Conservation (phyloP, 2,797 vertebrate species). For the Tragelaphus eurycerus region DNA sequence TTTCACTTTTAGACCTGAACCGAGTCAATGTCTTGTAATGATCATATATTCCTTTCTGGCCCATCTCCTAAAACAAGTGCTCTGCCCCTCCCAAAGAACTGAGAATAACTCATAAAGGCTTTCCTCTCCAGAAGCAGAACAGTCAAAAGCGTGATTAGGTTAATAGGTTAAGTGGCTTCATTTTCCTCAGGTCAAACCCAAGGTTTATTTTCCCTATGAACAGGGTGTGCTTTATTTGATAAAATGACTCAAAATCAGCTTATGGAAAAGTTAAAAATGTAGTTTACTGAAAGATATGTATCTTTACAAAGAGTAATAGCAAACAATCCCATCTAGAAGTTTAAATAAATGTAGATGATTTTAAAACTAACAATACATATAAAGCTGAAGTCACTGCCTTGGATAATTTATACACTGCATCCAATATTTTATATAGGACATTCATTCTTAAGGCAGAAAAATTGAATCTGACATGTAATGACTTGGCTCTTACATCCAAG, state of each 20-base stretch:
- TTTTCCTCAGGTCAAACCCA: conserved; percentile 55
- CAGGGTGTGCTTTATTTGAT: conserved; percentile 63
- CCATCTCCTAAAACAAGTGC: background rate
- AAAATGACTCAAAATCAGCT: conserved; percentile 72
- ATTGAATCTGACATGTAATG: conserved; percentile 56
- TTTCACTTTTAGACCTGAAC: conserved; percentile 8
- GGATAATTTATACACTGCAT: conserved; percentile 35
- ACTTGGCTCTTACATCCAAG: conserved; percentile 53
- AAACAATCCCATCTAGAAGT: conserved; percentile 55
- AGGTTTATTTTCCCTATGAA: conserved; percentile 58
- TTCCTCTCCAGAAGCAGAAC: conserved; percentile 41
- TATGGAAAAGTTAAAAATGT: conserved; percentile 70
- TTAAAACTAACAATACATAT: conserved; percentile 24
- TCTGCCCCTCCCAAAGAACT: background rate
- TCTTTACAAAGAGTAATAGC: conserved; percentile 50
- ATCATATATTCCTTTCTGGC: background rate
- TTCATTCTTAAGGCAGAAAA: conserved; percentile 78
- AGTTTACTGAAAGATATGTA: conserved; percentile 55
- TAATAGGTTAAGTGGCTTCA: conserved; percentile 58
- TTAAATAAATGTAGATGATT: conserved; percentile 59
- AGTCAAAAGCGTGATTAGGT: conserved; percentile 22
- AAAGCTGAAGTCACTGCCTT: conserved; percentile 68
- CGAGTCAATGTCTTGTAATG: background rate
- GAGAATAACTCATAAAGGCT: background rate
- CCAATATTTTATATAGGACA: conserved; percentile 55